These are phyloP conservation scores for Habroteleia sp. DNA, from an alignment of 2,888 invertebrate genomes.

Conservation along the genomic window DNA sequence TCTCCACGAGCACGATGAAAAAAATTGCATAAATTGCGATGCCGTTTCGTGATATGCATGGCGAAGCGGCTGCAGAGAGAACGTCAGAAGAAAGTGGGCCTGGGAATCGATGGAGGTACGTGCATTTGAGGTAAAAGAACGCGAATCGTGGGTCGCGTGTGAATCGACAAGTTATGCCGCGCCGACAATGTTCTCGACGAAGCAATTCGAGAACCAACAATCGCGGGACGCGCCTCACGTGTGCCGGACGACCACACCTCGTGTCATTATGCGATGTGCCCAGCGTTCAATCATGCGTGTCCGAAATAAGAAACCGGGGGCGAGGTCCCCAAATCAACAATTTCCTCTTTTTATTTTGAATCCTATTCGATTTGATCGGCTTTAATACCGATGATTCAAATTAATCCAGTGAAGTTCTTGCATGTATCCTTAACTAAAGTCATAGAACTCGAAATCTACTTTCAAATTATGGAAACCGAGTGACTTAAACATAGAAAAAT, in stretches of 20 bases:
- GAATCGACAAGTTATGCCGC: constrained; percentile 67
- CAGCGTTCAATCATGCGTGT: constrained; percentile 18
- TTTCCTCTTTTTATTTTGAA: too few relatives aligned
- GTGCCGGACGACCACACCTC: constrained; percentile 45
- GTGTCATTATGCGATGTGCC: constrained; percentile 17
- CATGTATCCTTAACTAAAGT: too few relatives aligned
- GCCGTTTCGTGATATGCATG: constrained; percentile 57
- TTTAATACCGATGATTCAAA: too few relatives aligned
- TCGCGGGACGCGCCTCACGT: constrained; percentile 68
- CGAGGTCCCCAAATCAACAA: too few relatives aligned
- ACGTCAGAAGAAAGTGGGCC: constrained; percentile 62
- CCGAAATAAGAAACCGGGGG: constrained; percentile 8
- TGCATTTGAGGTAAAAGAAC: constrained; percentile 62
- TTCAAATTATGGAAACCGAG: too few relatives aligned
- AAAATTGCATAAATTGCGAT: constrained; percentile 44
- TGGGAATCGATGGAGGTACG: constrained; percentile 60
- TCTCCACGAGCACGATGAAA: constrained; percentile 23
- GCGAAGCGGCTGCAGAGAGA: constrained; percentile 21
- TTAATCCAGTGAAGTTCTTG: too few relatives aligned
- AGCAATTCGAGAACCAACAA: constrained; percentile 70
- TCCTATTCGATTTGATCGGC: too few relatives aligned
- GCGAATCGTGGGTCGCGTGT: constrained; percentile 73
- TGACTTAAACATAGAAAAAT: too few relatives aligned
- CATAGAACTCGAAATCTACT: too few relatives aligned
- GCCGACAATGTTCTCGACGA: constrained; percentile 68